Evolutionary conservation across 2,113 vertebrate genomes (phyloP).

Genomic region (human): DNA sequence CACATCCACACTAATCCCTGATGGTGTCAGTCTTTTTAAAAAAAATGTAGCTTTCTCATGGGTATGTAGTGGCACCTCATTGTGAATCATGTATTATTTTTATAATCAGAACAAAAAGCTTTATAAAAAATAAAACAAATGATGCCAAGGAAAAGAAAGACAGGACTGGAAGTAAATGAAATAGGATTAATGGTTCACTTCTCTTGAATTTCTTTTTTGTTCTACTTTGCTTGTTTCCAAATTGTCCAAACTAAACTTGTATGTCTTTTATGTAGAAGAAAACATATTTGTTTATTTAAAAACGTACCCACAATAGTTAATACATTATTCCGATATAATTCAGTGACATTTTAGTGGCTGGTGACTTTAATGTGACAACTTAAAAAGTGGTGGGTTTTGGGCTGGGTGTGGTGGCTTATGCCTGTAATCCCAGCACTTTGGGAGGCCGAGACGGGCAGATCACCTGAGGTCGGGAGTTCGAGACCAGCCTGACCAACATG

Average conservation of each 20-base stretch:
- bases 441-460: no score
- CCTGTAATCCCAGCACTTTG: no score
- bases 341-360: not conserved
- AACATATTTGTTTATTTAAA: not conserved
- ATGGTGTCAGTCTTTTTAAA: not conserved
- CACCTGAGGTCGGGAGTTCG: no score
- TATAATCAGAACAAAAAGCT: conserved; percentile 29
- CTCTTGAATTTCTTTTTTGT: conserved; percentile 27
- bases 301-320: not conserved
- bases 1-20: not conserved
- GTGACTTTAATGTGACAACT: not conserved
- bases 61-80: not conserved
- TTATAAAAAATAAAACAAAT: not conserved
- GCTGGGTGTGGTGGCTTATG: rapidly evolving
- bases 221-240: not conserved
- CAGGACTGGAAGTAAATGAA: not conserved
- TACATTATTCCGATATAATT: not conserved
- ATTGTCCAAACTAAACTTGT: not conserved
- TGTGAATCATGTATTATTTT: not conserved
- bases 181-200: not conserved
- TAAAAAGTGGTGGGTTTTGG: not conserved
- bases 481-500: no score
- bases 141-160: not conserved
- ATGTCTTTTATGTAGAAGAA: not conserved
- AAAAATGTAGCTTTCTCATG: not conserved